Base-by-base conservation (phyloP, 2,888 invertebrate genomes). In the Apamea sordens region DNA sequence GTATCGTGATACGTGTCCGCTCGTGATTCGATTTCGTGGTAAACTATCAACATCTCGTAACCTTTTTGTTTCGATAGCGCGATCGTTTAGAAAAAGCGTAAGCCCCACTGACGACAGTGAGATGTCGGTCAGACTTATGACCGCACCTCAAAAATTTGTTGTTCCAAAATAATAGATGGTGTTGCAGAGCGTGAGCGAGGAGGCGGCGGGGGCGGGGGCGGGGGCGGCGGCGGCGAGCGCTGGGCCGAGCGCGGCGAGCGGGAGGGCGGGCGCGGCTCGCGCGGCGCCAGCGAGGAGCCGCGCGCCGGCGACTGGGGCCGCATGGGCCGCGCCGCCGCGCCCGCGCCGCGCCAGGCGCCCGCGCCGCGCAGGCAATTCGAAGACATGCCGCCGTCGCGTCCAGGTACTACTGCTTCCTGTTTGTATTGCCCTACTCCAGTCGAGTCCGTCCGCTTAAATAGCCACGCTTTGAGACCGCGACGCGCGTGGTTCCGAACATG, bases 331-430 rank as follows among this genome's bases (percentile, higher is more conserved):
- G 90, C 90, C 70, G 88, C 85, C 86, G 87, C 86, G 86, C 91
- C 83, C 89, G 95, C 86, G 95, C 94, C 85, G 90, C 95, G 89
- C 84, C 90, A 84, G 86, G 92, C 74, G 84, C 92, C 84, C 65
- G 80, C 80, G 21, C 79, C 84, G 85, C 92, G 95, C 86, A 28
- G 78, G 18, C 93, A 92, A 92, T 96, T 95, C 90, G 96, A 96
- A 63, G 96, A 96, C 80, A 95, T 96, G 96, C 96, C 96, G 76
- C 90, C 95, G 50, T 90, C 95, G 73, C 93, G 95, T 69, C 94
- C 96, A 87, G 96, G 96, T 95, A 83, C 68, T 75, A 61, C 56
- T 41, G 41, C 82, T 75, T 69, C 61, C 28, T 68, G 32, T 50
- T 53, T 65, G 24, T 44, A 44, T 36, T 41, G 15, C 28, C 18